Evolutionary conservation across 2,113 vertebrate species (phyloP), one percentile per base, ranked within the genome.

Genomic region (Myxocyprinus asiaticus): DNA sequence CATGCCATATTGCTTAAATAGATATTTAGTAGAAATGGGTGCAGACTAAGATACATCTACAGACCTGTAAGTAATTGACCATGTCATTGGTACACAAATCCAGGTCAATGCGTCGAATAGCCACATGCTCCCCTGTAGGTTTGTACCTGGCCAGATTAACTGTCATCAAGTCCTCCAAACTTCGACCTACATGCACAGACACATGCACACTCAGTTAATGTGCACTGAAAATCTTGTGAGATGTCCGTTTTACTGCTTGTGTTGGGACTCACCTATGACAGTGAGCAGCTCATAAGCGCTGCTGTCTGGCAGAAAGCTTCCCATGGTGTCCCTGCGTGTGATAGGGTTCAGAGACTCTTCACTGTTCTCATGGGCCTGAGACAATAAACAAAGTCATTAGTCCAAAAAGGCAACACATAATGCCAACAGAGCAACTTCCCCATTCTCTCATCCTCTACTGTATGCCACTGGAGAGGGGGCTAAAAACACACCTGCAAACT

Each of bases 51-150:
- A 33, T 33, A 33, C 3, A 10, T 51, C 5, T n/a, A 68, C 87
- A 63, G 89, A 99, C 98, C 97, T 99, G 97, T 87, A 99, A 89
- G 90, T 96, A 98, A 0, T 91, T 92, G 70, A 99, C 96, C 96
- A 98, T 98, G 89, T 99, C 98, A 4, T 97, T 98, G 14, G 96
- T 97, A 87, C 98, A 99, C 0, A 94, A 94, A 90, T 99, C 98
- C 84, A 99, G 71, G 88, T 99, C 94, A 59, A 99, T 94, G 63
- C 96, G 91, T 11, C 97, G 92, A 62, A 99, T 93, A 1, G 97
- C 94, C 5, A 99, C 95, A 1, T 95, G 94, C 50, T 97, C 95
- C 53, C 95, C 95, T 0, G 94, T 95, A 73, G 95, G 95, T 87
- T 89, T 95, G 78, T 98, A 98, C 76, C 89, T 94, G 77, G 95